These are phyloP conservation scores for Bombyx mori DNA, from an alignment of 1,140 invertebrate genomes.

Conservation along the genomic window ASM3026992v2 NC_085133.1:7205001-7205500, in stretches of 20 bases:
- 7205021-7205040: background rate
- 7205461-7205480: too few species aligned
- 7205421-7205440: too few species aligned
- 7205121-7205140: constrained; percentile 1
- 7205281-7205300: constrained; percentile 64
- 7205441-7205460: too few species aligned
- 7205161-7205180: constrained; percentile 37
- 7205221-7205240: constrained; percentile 55
- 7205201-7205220: constrained; percentile 44
- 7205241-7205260: constrained; percentile 71
- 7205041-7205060: background rate
- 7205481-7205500: too few species aligned
- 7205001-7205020: background rate
- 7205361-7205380: constrained; percentile 2
- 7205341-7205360: constrained; percentile 25
- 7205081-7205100: constrained; percentile 5
- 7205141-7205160: constrained; percentile 8
- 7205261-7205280: constrained; percentile 64
- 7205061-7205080: constrained; percentile 7
- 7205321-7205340: constrained; percentile 15
- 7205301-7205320: constrained; percentile 17
- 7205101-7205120: constrained; percentile 3
- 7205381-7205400: background rate
- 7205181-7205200: constrained; percentile 16
- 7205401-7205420: too few species aligned